These are phyloP conservation scores for Cryptocephalus primarius DNA, from an alignment of 2,888 invertebrate genomes.

Conservation along the genomic window DNA sequence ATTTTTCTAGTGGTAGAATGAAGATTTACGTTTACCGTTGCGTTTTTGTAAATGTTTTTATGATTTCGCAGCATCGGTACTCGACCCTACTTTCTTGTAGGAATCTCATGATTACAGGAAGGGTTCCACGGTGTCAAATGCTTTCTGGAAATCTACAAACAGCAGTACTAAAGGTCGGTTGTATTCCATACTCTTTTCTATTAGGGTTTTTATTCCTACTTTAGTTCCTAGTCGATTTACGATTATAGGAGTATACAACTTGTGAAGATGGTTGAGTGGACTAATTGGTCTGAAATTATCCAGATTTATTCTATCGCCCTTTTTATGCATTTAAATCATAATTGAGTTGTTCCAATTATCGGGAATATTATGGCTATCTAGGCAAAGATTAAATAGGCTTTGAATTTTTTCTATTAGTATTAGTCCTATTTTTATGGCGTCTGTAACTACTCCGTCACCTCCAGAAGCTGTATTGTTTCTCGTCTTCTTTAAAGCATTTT, in stretches of 20 bases:
- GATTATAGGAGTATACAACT: not conserved
- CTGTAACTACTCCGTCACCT: too few species aligned
- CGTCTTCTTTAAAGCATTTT: too few species aligned
- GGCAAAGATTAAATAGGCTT: not conserved
- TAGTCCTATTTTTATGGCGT: too few species aligned
- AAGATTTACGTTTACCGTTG: too few species aligned
- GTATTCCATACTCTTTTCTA: too few species aligned
- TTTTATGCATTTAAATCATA: not conserved
- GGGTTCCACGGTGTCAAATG: too few species aligned
- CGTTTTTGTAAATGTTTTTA: not conserved
- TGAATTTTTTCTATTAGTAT: not conserved
- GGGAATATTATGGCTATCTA: not conserved
- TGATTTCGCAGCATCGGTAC: not conserved
- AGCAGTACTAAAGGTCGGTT: too few species aligned
- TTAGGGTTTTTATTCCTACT: not conserved
- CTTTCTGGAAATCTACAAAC: too few species aligned
- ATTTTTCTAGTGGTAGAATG: too few species aligned
- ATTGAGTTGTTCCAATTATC: not conserved
- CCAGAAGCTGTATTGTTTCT: too few species aligned
- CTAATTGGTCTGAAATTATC: not conserved
- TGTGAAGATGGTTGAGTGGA: not conserved
- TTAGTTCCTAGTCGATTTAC: too few species aligned
- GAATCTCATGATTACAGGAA: not conserved
- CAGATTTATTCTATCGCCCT: not conserved
- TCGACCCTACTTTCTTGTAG: not conserved